Evolutionary conservation across 2,113 vertebrate genomes (phyloP), one percentile per base, ranked within the genome.

Genomic region (Ptilorrhoa leucosticta): DNA sequence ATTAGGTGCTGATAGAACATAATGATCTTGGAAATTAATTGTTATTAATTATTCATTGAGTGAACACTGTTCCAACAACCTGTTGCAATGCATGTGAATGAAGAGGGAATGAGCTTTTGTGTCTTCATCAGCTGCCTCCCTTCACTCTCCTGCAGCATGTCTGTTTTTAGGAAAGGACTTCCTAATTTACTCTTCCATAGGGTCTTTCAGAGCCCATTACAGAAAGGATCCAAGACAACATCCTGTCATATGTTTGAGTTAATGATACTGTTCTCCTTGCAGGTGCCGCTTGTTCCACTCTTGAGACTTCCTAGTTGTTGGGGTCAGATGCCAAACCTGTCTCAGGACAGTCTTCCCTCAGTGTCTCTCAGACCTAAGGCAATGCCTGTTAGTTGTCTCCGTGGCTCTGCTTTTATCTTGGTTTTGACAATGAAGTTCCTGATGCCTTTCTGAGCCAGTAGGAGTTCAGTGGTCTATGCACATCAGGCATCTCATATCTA

Each of bases 111-210:
- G 33, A 75, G 16, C 22, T 54, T 73, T 61, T 57, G 14, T 83
- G 1, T 47, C 13, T 53, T 39, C 11, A 22, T 10, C 1, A 4
- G 10, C 24, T 6, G 1, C 13, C 13, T 40, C 15, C 26, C 9
- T 39, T 26, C 16, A 13, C 5, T 30, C 12, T 33, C 15, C 14
- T 15, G 9, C 15, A 37, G 18, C 4, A 0, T 2, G 0, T 39
- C 31, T 70, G 9, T 4, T 70, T 66, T 63, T 40, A 37, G 26
- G 60, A 57, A 44, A 42, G 35, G 18, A 15, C 30, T 53, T 72
- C 63, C 33, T 56, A 7, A 1, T 47, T 17, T 24, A 5, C 18
- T 35, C 2, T 86, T 83, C 22, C 14, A 15, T 13, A 19, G 7
- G 9, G 39, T 33, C 50, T 77, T 77, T 57, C 19, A 50, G 65